Percentiles rank a stretch among this genome's conserved stretches.
phyloP scores from a whole-genome alignment of 2,113 vertebrate species.

The Pteronura brasiliensis region DNA sequence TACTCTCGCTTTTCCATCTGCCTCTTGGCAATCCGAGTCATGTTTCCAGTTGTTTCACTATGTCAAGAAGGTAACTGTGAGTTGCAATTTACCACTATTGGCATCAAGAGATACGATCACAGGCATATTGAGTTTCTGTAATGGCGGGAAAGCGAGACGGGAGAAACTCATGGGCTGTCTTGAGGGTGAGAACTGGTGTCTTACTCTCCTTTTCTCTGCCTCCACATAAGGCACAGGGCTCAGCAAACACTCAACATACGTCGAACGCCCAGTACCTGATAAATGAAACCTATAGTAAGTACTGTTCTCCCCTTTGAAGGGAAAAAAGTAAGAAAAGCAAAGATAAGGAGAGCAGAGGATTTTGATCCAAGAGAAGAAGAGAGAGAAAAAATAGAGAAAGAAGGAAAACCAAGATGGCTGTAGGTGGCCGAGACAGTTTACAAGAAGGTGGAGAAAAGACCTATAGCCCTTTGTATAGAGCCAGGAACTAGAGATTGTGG shows the following conservation, averaged over 20 bases:
- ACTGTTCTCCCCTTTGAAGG: background rate
- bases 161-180: background rate
- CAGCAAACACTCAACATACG: background rate
- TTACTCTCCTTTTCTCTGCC: background rate
- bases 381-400: background rate
- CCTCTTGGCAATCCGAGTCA: background rate
- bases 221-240: background rate
- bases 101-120: background rate
- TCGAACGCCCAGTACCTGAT: background rate
- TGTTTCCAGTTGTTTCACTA: background rate
- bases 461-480: background rate
- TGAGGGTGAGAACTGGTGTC: background rate
- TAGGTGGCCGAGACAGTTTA: background rate
- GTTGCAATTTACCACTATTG: background rate
- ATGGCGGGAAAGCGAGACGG: background rate
- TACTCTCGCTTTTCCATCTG: background rate
- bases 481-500: background rate
- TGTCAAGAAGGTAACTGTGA: background rate
- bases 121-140: background rate
- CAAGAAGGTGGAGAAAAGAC: background rate
- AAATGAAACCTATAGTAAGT: background rate
- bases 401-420: background rate
- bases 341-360: background rate
- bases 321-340: background rate
- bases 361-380: background rate